Base-by-base conservation (phyloP, 2,113 vertebrate genomes). In the Zosterops pallidus region DNA sequence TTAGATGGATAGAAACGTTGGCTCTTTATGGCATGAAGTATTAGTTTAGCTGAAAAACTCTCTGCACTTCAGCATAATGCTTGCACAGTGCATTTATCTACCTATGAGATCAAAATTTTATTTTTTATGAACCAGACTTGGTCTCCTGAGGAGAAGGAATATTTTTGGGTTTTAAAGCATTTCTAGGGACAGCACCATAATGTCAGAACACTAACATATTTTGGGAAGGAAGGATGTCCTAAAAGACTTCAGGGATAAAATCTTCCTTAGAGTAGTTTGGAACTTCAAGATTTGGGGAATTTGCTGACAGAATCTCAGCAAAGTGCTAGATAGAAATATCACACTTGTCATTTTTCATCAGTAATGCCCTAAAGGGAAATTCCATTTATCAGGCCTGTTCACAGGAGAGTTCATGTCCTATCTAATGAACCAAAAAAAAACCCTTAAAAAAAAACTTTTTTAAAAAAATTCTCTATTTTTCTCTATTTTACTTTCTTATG, bases 341-440 rank as follows among this genome's bases (percentile, higher is more conserved):
- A 90, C 77, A 65, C 74, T 86, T 85, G 76, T 89, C 87, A 64
- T 81, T 95, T 92, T 92, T 91, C 46, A 80, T 91, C 76, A 95
- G 41, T 62, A 89, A 87, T 80, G 59, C 49, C 92, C 93, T 85
- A 57, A 83, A 94, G 70, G 74, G 29, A 97, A 91, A 83, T 85
- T 81, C 25, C 33, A 76, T 72, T 89, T 91, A 83, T 86, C 42
- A 64, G 65, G 56, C 46, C 67, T 87, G 44, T 77, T 96, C 89
- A 86, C 59, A 47, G 65, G 71, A 92, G 69, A 69, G 39, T 83
- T 93, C 89, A 62, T 76, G 53, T 50, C 64, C 78, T 83, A n/a
- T 53, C 75, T 92, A 95, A 95, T 75, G 69, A 93, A 86, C 31
- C 0, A 11, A 70, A 71, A 14, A 37, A 24, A 56, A 68, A 26